Percentiles rank a stretch among this genome's conserved stretches.
phyloP scores from a whole-genome alignment of 1,140 invertebrate genomes.

The Ostrea edulis region DNA sequence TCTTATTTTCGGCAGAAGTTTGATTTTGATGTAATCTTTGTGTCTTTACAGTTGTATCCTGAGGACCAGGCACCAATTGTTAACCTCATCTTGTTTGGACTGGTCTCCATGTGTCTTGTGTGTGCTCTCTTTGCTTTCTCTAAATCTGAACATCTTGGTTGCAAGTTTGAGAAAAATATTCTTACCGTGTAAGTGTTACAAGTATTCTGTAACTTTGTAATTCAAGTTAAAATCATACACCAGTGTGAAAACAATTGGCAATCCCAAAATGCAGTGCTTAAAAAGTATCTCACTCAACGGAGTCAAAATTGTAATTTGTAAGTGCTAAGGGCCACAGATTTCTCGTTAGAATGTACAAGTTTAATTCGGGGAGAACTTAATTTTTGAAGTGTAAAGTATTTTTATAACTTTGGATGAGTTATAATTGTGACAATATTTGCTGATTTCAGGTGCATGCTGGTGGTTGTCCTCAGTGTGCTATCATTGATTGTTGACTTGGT shows the following conservation, averaged over 20 bases:
- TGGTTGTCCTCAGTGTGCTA: constrained; percentile 24
- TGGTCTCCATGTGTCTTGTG: constrained; percentile 41
- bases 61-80: constrained; percentile 45
- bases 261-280: no score
- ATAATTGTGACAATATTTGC: no score
- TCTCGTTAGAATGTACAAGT: no score
- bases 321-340: no score
- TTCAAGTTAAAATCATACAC: no score
- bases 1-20: no score
- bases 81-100: constrained; percentile 42
- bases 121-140: constrained; percentile 49
- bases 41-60: constrained; percentile 46
- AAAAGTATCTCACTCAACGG: no score
- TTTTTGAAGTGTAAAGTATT: no score
- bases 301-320: no score
- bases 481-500: constrained; percentile 46
- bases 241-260: no score
- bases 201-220: background rate
- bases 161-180: constrained; percentile 53
- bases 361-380: no score
- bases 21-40: background rate
- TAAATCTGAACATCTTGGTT: constrained; percentile 54
- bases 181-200: constrained; percentile 49
- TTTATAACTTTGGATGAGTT: no score
- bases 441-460: constrained; percentile 44